Evolutionary conservation across 2,797 vertebrate species (phyloP).

Genomic region (Nannoperca obscura): DNA sequence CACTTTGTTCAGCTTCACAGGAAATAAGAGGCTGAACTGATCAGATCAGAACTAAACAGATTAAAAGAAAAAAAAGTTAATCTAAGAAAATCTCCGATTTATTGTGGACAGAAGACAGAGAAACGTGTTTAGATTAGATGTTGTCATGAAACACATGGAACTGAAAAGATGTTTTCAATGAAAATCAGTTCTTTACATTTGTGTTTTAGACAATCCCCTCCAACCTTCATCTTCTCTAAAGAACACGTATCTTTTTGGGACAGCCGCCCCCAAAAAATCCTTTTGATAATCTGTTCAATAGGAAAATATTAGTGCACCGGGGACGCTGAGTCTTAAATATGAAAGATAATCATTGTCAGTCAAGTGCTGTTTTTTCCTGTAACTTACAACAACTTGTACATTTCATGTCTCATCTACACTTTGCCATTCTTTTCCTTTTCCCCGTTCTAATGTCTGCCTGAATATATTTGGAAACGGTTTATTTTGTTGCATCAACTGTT

Average conservation of each 20-base stretch:
- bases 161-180: background rate
- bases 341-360: background rate
- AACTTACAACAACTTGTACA: background rate
- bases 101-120: background rate
- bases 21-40: background rate
- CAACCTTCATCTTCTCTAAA: background rate
- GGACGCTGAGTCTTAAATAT: background rate
- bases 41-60: background rate
- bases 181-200: background rate
- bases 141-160: background rate
- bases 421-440: background rate
- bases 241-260: background rate
- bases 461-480: slow-evolving; percentile 12
- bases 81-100: background rate
- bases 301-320: too few species aligned
- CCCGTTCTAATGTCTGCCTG: background rate
- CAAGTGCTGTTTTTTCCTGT: background rate
- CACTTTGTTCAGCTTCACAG: background rate
- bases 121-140: background rate
- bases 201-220: background rate
- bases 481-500: slow-evolving; percentile 48
- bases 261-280: background rate
- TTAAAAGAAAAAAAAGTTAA: background rate
- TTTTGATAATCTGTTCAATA: too few species aligned
- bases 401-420: background rate